Evolutionary conservation across 2,797 vertebrate genomes (phyloP), one percentile per base, ranked within the genome.

Genomic region (Oceanodroma leucorhoa): DNA sequence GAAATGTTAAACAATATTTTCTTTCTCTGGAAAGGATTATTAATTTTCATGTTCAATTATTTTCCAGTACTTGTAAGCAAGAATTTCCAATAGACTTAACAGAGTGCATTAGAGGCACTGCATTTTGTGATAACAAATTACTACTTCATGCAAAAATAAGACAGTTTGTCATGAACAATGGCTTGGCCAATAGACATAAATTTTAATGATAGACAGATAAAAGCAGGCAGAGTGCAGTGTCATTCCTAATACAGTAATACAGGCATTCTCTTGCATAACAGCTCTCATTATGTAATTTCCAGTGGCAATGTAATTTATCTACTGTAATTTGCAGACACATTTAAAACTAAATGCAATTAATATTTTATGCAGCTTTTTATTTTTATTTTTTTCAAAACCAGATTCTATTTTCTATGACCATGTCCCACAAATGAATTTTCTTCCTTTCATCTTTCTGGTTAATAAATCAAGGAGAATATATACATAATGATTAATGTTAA

Each of bases 381-480:
- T 23, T 23, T 36, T 34, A 36, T 36, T 58, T 51, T 53, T 62
- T 41, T 5, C 16, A 53, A 36, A 72, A 82, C 3, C 3, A 70
- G 23, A 66, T 71, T 67, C 57, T 57, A 48, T 78, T 90, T 90
- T 41, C 86, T 88, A 72, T 94, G 58, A 81, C 58, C 51, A 12
- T 34, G 7, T 54, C 72, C 29, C 67, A 88, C 77, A 93, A 86
- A 58, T 76, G 36, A 58, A n/a, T 64, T 91, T 89, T 77, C 45
- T 89, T 91, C 34, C 38, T 95, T 92, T 95, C 51, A 90, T 94
- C 89, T 94, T 83, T 67, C 40, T 76, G 40, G 26, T 62, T 88
- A 84, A 76, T 83, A 69, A 86, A 91, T 91, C 54, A 81, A 95
- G 92, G 76, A 72, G 87, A 95, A 90, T 95, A 85, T 76, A 91